Evolutionary conservation across 2,888 invertebrate genomes (phyloP).

Genomic region (Tuta absoluta): DNA sequence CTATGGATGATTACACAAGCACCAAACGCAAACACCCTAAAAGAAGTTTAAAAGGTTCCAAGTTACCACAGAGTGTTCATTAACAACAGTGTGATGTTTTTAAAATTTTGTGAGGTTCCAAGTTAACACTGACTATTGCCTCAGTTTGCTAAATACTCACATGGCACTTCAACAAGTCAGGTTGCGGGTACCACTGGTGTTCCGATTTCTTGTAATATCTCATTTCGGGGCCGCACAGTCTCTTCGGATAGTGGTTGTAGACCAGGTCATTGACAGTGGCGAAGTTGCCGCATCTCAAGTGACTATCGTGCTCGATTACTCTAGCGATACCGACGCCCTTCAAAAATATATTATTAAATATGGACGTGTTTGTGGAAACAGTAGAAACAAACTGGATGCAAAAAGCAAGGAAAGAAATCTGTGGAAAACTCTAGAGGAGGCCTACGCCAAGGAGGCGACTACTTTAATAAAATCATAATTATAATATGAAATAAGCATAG

Average conservation of each 20-base stretch:
- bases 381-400: too few relatives aligned
- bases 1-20: too few relatives aligned
- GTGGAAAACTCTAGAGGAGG: too few relatives aligned
- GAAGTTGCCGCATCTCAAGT: constrained; percentile 71
- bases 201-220: constrained; percentile 66
- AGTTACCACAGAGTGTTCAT: background rate
- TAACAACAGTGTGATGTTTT: background rate
- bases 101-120: background rate
- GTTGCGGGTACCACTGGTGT: constrained; percentile 67
- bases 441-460: too few relatives aligned
- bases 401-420: too few relatives aligned
- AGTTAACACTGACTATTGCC: too few relatives aligned
- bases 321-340: background rate
- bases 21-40: too few relatives aligned
- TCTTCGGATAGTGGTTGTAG: constrained; percentile 78
- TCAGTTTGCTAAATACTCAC: background rate
- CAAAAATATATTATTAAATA: background rate
- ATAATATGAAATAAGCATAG: too few relatives aligned
- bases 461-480: too few relatives aligned
- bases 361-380: too few relatives aligned
- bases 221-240: constrained; percentile 65
- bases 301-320: constrained; percentile 67
- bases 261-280: constrained; percentile 76
- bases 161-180: constrained; percentile 60
- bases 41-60: too few relatives aligned